Percentiles rank a stretch among this genome's conserved stretches.
Conservation (phyloP, 2,113 vertebrate species). For the Furnarius figulus region DNA sequence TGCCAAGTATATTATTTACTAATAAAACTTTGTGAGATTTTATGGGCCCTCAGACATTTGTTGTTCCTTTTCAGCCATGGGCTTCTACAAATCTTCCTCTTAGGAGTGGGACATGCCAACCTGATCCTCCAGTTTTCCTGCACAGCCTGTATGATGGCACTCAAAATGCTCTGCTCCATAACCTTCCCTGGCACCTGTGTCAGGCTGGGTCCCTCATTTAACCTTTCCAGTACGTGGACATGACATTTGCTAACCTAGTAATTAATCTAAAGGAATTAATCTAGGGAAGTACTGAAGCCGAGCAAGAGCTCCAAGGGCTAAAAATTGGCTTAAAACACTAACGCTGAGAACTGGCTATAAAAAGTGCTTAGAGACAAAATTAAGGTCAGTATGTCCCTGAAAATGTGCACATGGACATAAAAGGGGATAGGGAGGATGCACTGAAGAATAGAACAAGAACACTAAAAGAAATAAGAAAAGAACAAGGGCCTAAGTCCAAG, state of each 20-base stretch:
- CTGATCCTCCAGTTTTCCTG: neutral
- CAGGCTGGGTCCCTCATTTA: neutral
- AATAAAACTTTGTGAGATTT: neutral
- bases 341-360: no score
- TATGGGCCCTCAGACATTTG: neutral
- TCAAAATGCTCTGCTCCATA: neutral
- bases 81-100: neutral
- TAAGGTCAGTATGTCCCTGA: no score
- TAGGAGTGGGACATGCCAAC: neutral
- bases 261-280: neutral
- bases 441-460: no score
- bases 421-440: no score
- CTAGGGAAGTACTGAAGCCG: no score
- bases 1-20: neutral
- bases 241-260: neutral
- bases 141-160: neutral
- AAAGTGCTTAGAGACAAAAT: no score
- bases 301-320: no score
- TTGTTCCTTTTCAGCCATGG: neutral
- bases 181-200: neutral
- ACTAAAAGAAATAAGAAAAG: no score
- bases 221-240: neutral
- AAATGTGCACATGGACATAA: no score
- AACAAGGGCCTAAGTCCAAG: no score
- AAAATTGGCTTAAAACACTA: no score